phyloP scores from a whole-genome alignment of 2,888 invertebrate species.

The Agrilus mali region DNA sequence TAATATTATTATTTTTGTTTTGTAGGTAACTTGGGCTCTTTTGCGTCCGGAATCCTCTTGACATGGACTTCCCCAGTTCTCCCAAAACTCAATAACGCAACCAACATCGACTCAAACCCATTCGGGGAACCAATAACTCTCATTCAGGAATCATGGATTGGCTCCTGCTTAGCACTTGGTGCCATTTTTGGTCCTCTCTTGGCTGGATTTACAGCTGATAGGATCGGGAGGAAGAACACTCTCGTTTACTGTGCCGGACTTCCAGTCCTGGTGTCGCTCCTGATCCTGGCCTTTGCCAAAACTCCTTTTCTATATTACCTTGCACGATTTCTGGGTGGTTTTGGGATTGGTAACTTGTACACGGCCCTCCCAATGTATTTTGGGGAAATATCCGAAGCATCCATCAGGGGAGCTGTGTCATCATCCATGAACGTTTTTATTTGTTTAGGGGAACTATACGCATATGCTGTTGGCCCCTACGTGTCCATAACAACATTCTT shows the following conservation, averaged over 20 bases:
- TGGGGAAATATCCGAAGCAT: slow-evolving; percentile 57
- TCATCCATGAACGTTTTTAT: slow-evolving; percentile 66
- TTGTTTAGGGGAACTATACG: slow-evolving; percentile 48
- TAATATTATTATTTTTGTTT: slow-evolving; percentile 4
- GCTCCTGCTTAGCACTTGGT: slow-evolving; percentile 56
- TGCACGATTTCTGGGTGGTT: slow-evolving; percentile 40
- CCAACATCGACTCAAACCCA: slow-evolving; percentile 31
- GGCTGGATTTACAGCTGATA: slow-evolving; percentile 54
- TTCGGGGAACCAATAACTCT: slow-evolving; percentile 36
- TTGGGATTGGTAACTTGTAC: slow-evolving; percentile 55
- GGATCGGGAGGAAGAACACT: slow-evolving; percentile 49
- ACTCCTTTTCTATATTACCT: slow-evolving; percentile 22
- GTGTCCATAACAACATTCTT: slow-evolving; percentile 16
- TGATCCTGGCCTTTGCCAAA: slow-evolving; percentile 24
- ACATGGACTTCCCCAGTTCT: slow-evolving; percentile 32
- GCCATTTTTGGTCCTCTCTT: slow-evolving; percentile 49
- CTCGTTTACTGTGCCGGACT: slow-evolving; percentile 47
- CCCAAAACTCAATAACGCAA: slow-evolving; percentile 18
- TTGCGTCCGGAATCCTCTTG: slow-evolving; percentile 31
- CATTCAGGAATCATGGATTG: slow-evolving; percentile 59
- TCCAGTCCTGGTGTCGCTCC: slow-evolving; percentile 44
- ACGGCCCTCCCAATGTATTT: slow-evolving; percentile 69
- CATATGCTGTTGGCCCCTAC: slow-evolving; percentile 17
- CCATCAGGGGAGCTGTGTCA: slow-evolving; percentile 63
- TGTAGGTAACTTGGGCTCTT: slow-evolving; percentile 34